Evolutionary conservation across 2,113 vertebrate genomes (phyloP).

Genomic region (Lampris incognitus): DNA sequence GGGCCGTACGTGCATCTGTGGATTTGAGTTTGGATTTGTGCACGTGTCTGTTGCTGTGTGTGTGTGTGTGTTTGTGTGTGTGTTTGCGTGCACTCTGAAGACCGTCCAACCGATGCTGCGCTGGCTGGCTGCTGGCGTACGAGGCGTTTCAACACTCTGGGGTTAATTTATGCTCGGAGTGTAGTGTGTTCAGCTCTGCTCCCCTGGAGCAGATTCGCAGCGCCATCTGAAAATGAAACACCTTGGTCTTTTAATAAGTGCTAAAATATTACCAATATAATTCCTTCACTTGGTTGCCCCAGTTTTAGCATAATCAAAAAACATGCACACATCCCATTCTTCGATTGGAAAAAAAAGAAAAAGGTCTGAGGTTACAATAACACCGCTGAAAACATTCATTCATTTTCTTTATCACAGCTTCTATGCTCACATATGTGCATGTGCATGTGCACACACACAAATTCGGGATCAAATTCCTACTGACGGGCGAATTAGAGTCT

Average conservation of each 20-base stretch:
- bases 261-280: constrained; percentile 71
- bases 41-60: constrained; percentile 11
- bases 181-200: constrained; percentile 14
- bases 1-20: too few species aligned
- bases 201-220: constrained; percentile 28
- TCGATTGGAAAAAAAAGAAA: background rate
- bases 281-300: constrained; percentile 23
- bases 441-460: too few species aligned
- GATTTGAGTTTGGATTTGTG: background rate
- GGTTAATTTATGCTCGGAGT: constrained; percentile 37
- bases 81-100: background rate
- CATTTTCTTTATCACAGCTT: too few species aligned
- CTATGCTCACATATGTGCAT: too few species aligned
- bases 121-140: constrained; percentile 6
- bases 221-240: constrained; percentile 79
- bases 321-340: constrained; percentile 3
- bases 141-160: constrained; percentile 35
- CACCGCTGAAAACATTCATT: too few species aligned
- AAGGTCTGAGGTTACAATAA: background rate
- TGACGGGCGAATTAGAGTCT: too few species aligned
- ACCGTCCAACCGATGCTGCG: too few species aligned
- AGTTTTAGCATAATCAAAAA: constrained; percentile 3
- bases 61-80: background rate
- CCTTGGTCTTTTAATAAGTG: constrained; percentile 72
- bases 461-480: too few species aligned